These are phyloP conservation scores for Andrena bucephala DNA, from an alignment of 2,888 invertebrate genomes.

Conservation along the genomic window DNA sequence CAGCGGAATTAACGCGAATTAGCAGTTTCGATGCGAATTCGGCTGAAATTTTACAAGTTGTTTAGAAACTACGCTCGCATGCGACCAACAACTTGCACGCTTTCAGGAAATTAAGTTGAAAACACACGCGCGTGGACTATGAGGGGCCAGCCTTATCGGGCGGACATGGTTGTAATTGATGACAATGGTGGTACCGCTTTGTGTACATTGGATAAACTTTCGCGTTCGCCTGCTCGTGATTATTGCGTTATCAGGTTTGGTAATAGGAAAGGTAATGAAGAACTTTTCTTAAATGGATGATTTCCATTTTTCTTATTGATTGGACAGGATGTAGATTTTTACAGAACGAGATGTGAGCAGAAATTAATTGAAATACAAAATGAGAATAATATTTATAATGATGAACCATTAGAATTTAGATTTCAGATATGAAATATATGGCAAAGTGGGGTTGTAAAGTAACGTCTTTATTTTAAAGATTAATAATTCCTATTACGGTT, in stretches of 20 bases:
- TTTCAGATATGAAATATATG: too few species aligned
- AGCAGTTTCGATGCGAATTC: conserved; percentile 40
- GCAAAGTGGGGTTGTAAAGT: too few species aligned
- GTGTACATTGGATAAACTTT: conserved; percentile 7
- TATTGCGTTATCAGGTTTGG: neutral
- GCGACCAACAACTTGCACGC: conserved; percentile 53
- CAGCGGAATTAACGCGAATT: conserved; percentile 54
- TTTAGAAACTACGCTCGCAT: conserved; percentile 54
- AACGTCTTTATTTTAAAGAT: too few species aligned
- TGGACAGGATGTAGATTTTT: too few species aligned
- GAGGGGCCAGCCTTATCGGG: conserved; percentile 18
- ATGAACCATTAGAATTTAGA: too few species aligned
- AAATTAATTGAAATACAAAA: too few species aligned
- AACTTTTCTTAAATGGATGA: neutral
- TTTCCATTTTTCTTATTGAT: too few species aligned
- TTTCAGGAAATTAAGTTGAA: conserved; percentile 54
- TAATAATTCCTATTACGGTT: too few species aligned
- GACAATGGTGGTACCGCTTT: conserved; percentile 4
- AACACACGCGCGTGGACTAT: conserved; percentile 42
- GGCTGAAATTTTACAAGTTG: conserved; percentile 48
- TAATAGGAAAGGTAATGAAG: neutral
- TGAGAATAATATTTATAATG: too few species aligned
- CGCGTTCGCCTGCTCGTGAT: neutral
- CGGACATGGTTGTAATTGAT: conserved; percentile 24
- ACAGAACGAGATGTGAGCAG: too few species aligned